Base-by-base conservation (phyloP, 64 coral and sea anemone genomes). In the Cladopsammia gracilis region DNA sequence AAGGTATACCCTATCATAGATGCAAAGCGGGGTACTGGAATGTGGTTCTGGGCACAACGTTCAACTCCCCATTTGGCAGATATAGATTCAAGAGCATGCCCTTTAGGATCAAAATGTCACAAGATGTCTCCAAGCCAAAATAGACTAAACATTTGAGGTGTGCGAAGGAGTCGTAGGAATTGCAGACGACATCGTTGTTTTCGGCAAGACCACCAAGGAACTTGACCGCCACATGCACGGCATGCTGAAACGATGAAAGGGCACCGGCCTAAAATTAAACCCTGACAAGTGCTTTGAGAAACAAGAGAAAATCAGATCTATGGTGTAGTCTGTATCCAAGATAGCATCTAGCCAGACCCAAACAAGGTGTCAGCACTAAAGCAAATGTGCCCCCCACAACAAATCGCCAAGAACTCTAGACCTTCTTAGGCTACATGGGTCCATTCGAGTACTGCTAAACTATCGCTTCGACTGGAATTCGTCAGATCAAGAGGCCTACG, bases 21-120 rank as follows among this genome's bases (percentile, higher is more conserved):
- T 6, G 86, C 86, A 9, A 88, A 73, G 23, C 48, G 84, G 52
- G 86, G 23, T 75, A 88, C n/a, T 88, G 70, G 86, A 88, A 88
- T 48, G 70, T 84, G 5, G 80, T 88, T 75, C 68, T 88, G 5
- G 86, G 75, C 6, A 44, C 86, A 0, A 72, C 69, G 8, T 88
- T 88, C 56, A 73, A 73, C 24, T 88, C 86, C 3, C 89, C 78
- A 45, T 91, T 83, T 42, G 89, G 89, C 10, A 7, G 89, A 49
- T 83, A 91, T 56, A 48, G 89, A 15, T 83, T 82, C 78, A 52
- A 73, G 34, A 45, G 89, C 14, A 83, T 91, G 89, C 89, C 89
- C 42, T 91, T 91, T 88, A 69, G 70, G 20, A 25, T 88, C 18
- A 69, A 71, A 86, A 70, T 86, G 81, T 67, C 81, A 19, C 59